Evolutionary conservation across 2,113 vertebrate species (phyloP), one percentile per base, ranked within the genome.

Genomic region (Chloropsis hardwickii): DNA sequence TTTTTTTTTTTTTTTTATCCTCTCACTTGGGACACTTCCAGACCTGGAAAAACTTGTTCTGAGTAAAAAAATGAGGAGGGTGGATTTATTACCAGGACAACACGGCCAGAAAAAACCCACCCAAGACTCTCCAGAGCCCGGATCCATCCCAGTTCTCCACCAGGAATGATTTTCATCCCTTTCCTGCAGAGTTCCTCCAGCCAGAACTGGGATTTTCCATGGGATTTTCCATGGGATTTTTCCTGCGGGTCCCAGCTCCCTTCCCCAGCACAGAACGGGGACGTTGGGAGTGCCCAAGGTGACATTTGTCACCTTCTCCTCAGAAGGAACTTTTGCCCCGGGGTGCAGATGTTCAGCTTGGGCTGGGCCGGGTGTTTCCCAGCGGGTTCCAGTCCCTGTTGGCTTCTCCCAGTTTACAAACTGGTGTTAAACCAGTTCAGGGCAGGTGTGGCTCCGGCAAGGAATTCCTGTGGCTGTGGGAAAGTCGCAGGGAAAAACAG

Each of bases 401-500:
- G 19, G 89, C 91, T 91, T 95, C 91, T 44, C 94, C 88, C 80
- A 12, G 61, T 81, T 35, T 51, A 48, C 57, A 73, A 90, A 93
- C 65, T 72, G 92, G 93, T 53, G 92, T 45, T 61, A 87, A 95
- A 91, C 86, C 69, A 95, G 94, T 94, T 95, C 95, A 39, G 37
- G 5, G 94, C 93, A 97, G 96, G 91, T 47, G 94, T 95, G 93
- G 94, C 86, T 85, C 74, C 84, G 2, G 81, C 39, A 2, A 85
- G 96, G 95, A 96, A 97, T 97, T 96, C 90, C 84, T 84, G 94
- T 20, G 91, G 93, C 91, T 91, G 94, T 96, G 95, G 95, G 96
- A 96, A 97, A 95, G 61, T 72, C 47, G 12, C 81, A 53, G 37
- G 16, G 91, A 95, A 83, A 23, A 93, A 40, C 53, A 72, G 57